Evolutionary conservation across 2,888 invertebrate genomes (phyloP).

Genomic region (Tetramorium bicarinatum): DNA sequence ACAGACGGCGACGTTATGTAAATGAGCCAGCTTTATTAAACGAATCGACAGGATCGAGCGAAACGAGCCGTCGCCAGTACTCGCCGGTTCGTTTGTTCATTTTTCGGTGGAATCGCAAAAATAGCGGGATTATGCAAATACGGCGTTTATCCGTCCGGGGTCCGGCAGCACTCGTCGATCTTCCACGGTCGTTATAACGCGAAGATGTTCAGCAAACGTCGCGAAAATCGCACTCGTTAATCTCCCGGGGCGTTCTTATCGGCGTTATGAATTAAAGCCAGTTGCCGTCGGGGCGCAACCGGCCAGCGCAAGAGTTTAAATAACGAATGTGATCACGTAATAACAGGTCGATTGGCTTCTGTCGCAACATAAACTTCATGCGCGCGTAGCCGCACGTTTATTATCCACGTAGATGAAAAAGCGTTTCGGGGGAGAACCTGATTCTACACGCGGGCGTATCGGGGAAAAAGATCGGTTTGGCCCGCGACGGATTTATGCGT

Average conservation of each 20-base stretch:
- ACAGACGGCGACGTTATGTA: constrained; percentile 53
- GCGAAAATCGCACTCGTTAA: constrained; percentile 65
- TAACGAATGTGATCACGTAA: constrained; percentile 76
- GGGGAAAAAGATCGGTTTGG: constrained; percentile 12
- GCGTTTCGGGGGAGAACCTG: constrained; percentile 24
- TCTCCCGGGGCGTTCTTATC: constrained; percentile 61
- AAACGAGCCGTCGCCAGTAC: constrained; percentile 7
- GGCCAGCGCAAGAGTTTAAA: constrained; percentile 65
- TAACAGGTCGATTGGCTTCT: constrained; percentile 78
- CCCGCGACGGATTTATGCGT: constrained; percentile 5
- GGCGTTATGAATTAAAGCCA: constrained; percentile 61
- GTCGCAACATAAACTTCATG: constrained; percentile 41
- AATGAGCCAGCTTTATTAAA: constrained; percentile 59
- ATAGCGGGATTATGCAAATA: constrained; percentile 59
- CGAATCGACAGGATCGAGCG: constrained; percentile 59
- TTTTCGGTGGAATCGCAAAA: constrained; percentile 58
- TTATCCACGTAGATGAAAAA: constrained; percentile 40
- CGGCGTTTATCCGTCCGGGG: constrained; percentile 54
- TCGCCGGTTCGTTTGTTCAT: constrained; percentile 42
- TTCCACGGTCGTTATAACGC: constrained; percentile 49
- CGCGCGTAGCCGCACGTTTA: constrained; percentile 23
- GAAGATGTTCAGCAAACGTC: constrained; percentile 61
- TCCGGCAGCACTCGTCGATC: constrained; percentile 58
- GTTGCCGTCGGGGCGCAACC: constrained; percentile 60
- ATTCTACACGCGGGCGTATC: constrained; percentile 13